phyloP scores from a whole-genome alignment of 2,888 invertebrate species.

The Zele albiditarsus region DNA sequence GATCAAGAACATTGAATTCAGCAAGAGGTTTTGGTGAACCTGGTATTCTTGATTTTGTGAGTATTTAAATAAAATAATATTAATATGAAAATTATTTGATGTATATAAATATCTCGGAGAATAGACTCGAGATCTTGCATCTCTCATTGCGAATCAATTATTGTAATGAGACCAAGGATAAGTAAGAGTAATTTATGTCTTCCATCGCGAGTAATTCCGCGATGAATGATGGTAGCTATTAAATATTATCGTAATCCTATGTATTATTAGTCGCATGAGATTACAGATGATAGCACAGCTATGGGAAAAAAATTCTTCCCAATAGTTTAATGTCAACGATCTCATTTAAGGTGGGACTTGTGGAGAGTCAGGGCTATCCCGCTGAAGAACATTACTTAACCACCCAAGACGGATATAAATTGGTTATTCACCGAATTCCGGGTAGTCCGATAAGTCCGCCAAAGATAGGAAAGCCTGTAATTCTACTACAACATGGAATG shows the following conservation, averaged over 20 bases:
- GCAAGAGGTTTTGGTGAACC: not conserved
- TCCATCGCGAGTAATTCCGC: no score
- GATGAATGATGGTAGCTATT: no score
- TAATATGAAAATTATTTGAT: not conserved
- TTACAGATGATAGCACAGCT: not conserved
- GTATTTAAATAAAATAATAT: not conserved
- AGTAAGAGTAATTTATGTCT: no score
- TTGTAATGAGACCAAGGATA: no score
- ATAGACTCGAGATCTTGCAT: no score
- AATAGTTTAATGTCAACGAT: not conserved
- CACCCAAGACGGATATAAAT: constrained; percentile 62
- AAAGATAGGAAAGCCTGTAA: constrained; percentile 52
- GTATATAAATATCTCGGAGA: not conserved
- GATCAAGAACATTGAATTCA: not conserved
- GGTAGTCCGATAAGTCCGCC: constrained; percentile 52
- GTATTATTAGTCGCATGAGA: not conserved
- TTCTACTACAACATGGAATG: constrained; percentile 62
- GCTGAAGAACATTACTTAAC: constrained; percentile 61
- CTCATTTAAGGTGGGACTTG: constrained; percentile 55
- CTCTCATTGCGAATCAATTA: no score
- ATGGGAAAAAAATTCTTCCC: not conserved
- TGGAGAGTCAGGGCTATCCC: constrained; percentile 56
- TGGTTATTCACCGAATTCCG: constrained; percentile 62
- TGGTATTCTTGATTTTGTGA: constrained; percentile 9
- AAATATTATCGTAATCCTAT: no score